Evolutionary conservation across 2,797 vertebrate genomes (phyloP).

Genomic region (Furcifer pardalis): DNA sequence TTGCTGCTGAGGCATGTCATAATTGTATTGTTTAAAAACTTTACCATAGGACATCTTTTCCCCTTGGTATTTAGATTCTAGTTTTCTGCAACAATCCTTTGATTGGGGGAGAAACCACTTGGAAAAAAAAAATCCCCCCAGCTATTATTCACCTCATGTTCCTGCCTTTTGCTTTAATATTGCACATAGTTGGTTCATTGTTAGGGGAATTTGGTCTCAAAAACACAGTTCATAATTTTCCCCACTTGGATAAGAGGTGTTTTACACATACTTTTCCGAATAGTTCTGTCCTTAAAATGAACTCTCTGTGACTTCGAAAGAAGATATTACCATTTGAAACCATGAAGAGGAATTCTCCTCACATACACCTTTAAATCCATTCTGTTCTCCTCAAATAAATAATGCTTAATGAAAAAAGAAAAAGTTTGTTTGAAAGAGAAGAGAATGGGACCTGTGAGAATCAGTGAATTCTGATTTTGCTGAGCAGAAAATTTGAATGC

Average conservation of each 20-base stretch:
- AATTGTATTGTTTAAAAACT: background rate
- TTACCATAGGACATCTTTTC: conserved; percentile 23
- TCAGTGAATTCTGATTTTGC: background rate
- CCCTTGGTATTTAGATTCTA: conserved; percentile 38
- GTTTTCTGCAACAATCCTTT: conserved; percentile 18
- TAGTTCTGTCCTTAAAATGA: conserved; percentile 21
- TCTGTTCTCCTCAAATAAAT: background rate
- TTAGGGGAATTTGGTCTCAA: conserved; percentile 32
- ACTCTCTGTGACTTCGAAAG: conserved; percentile 5
- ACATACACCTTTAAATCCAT: conserved; percentile 15
- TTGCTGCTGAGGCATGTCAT: background rate
- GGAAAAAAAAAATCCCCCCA: conserved; percentile 22
- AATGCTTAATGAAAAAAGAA: background rate
- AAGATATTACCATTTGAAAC: conserved; percentile 40
- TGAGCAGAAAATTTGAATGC: background rate
- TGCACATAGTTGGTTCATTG: background rate
- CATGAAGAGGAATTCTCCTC: conserved; percentile 14
- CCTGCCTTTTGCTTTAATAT: conserved; percentile 19
- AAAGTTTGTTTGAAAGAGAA: background rate
- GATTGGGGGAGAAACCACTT: background rate
- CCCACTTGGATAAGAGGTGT: conserved; percentile 36
- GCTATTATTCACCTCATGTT: conserved; percentile 33
- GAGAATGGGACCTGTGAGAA: background rate
- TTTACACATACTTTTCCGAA: conserved; percentile 36
- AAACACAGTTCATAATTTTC: conserved; percentile 26